These are phyloP conservation scores for Xiphophorus hellerii DNA, from an alignment of 2,113 vertebrate genomes.

Conservation along the genomic window DNA sequence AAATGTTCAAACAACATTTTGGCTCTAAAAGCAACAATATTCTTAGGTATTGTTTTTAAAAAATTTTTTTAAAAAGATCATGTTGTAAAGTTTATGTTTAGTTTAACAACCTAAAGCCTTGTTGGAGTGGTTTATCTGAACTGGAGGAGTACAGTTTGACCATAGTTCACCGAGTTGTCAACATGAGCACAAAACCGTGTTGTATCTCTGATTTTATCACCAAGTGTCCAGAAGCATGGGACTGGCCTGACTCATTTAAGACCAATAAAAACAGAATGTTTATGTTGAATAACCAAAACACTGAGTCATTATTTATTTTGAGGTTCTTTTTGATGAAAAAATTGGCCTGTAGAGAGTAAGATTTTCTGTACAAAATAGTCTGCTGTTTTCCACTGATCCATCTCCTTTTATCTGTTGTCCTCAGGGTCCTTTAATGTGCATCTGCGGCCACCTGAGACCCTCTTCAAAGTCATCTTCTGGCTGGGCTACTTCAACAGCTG, in stretches of 20 bases:
- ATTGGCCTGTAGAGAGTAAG: no score
- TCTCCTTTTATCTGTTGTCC: conserved; percentile 38
- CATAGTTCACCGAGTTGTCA: not conserved
- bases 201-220: not conserved
- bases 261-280: not conserved
- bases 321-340: no score
- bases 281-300: not conserved
- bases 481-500: conserved; percentile 99
- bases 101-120: not conserved
- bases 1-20: no score
- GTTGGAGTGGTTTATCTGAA: not conserved
- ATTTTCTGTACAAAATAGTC: not conserved
- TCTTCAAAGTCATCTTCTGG: conserved; percentile 98
- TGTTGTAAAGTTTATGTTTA: no score
- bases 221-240: not conserved
- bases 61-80: no score
- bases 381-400: not conserved
- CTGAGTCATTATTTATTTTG: not conserved
- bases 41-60: no score
- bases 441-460: conserved; percentile 87
- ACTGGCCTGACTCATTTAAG: not conserved
- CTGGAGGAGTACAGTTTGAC: not conserved
- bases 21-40: no score
- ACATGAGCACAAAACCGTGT: not conserved
- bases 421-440: conserved; percentile 89